phyloP scores from a whole-genome alignment of 2,888 invertebrate species.

The Hipparchia sbordonii region DNA sequence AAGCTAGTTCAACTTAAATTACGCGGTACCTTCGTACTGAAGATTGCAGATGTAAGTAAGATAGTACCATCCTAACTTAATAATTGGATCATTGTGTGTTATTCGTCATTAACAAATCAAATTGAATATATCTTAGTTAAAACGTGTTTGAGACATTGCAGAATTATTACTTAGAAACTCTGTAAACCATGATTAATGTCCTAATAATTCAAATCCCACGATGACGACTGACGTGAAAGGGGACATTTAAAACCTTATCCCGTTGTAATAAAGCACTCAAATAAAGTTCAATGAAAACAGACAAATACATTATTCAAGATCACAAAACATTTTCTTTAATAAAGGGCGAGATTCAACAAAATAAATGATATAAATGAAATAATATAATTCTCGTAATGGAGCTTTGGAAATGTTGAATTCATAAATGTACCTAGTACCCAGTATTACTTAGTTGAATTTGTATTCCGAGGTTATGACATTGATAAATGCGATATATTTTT shows the following conservation, averaged over 20 bases:
- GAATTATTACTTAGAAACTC: conserved; percentile 17
- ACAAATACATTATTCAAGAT: conserved; percentile 21
- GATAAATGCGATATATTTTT: conserved; percentile 13
- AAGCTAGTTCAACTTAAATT: too few species aligned
- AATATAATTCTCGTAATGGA: conserved; percentile 39
- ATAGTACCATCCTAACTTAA: too few species aligned
- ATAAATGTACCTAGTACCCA: too few species aligned
- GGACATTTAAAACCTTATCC: not conserved
- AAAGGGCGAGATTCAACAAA: conserved; percentile 50
- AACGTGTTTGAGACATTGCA: not conserved
- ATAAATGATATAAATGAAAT: conserved; percentile 57
- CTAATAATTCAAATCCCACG: conserved; percentile 18
- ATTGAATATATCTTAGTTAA: not conserved
- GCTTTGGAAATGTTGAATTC: conserved; percentile 10
- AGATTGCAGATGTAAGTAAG: too few species aligned
- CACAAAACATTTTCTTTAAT: conserved; percentile 28
- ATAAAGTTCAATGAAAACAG: conserved; percentile 5
- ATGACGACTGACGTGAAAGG: conserved; percentile 8
- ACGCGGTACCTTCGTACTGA: too few species aligned
- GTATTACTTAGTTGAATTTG: conserved; percentile 3
- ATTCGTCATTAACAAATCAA: not conserved
- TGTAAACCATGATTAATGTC: conserved; percentile 13
- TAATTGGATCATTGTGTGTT: not conserved
- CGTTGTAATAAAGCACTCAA: conserved; percentile 8
- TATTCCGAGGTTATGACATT: conserved; percentile 15